phyloP scores from a whole-genome alignment of 2,888 invertebrate genomes.

The Sesia bembeciformis region DNA sequence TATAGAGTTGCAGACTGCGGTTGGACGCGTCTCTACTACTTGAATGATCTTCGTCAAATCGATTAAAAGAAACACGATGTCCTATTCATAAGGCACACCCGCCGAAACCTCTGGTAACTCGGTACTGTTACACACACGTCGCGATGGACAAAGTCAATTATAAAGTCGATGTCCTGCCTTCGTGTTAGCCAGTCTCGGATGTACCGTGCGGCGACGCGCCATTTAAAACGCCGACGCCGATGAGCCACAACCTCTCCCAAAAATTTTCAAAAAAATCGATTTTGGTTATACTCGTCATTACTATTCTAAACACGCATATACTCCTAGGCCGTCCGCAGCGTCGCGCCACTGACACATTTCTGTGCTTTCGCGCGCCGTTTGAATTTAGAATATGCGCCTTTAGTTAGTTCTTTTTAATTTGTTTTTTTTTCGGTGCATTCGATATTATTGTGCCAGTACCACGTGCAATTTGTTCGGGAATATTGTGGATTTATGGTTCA shows the following conservation, averaged over 20 bases:
- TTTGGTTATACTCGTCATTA: slow-evolving; percentile 38
- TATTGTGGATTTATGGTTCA: slow-evolving; percentile 23
- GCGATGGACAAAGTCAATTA: slow-evolving; percentile 63
- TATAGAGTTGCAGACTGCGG: too few relatives aligned
- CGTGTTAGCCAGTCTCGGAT: slow-evolving; percentile 52
- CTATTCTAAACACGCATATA: slow-evolving; percentile 49
- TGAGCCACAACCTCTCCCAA: slow-evolving; percentile 53
- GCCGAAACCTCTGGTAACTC: too few relatives aligned
- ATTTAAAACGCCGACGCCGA: slow-evolving; percentile 57
- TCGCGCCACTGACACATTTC: slow-evolving; percentile 74
- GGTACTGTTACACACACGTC: slow-evolving; percentile 50
- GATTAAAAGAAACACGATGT: too few relatives aligned
- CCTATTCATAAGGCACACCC: too few relatives aligned
- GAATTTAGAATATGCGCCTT: slow-evolving; percentile 51
- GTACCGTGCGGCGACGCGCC: slow-evolving; percentile 49
- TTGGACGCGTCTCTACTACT: too few relatives aligned
- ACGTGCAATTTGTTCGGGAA: slow-evolving; percentile 27
- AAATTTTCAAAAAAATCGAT: slow-evolving; percentile 46
- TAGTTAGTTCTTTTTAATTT: slow-evolving; percentile 39
- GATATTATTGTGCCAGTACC: slow-evolving; percentile 35
- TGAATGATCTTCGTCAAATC: too few relatives aligned
- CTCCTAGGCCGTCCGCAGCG: slow-evolving; percentile 63
- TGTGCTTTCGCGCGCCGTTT: slow-evolving; percentile 59
- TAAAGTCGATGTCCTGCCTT: slow-evolving; percentile 70
- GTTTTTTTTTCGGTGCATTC: slow-evolving; percentile 21